These are phyloP conservation scores for Gnatocerus cornutus DNA, from an alignment of 2,888 invertebrate genomes.

Conservation along the genomic window DNA sequence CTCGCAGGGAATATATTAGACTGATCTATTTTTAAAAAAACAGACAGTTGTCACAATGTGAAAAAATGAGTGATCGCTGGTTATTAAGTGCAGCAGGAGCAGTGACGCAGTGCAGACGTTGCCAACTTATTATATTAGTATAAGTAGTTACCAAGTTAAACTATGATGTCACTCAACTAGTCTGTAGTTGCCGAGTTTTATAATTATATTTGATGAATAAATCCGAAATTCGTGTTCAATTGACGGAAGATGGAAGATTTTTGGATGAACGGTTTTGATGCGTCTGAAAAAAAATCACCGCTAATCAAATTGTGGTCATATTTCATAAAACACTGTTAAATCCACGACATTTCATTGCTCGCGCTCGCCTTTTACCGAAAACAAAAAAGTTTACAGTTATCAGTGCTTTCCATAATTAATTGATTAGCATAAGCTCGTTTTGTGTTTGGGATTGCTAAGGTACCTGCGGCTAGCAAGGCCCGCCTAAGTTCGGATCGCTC, in stretches of 20 bases:
- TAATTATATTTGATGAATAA: slow-evolving; percentile 17
- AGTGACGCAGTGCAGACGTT: slow-evolving; percentile 35
- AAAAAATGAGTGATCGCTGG: slow-evolving; percentile 38
- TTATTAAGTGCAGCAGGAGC: slow-evolving; percentile 39
- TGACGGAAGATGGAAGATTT: background rate
- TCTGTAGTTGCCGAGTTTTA: slow-evolving; percentile 1
- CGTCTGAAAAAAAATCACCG: background rate
- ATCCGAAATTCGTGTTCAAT: background rate
- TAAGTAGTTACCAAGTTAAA: slow-evolving; percentile 34
- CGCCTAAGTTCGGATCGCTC: no score
- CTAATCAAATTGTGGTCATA: slow-evolving; percentile 1
- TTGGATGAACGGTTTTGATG: no score
- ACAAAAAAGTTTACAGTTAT: slow-evolving; percentile 9
- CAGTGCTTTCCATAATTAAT: slow-evolving; percentile 13
- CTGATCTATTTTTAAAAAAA: slow-evolving; percentile 22
- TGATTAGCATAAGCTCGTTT: slow-evolving; percentile 15
- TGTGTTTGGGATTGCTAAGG: background rate
- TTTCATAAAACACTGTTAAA: slow-evolving; percentile 8
- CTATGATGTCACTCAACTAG: slow-evolving; percentile 27
- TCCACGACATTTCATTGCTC: slow-evolving; percentile 8
- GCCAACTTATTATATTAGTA: slow-evolving; percentile 36
- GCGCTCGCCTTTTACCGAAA: slow-evolving; percentile 6
- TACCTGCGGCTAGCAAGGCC: no score
- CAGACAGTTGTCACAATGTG: slow-evolving; percentile 26
- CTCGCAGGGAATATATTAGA: background rate